Evolutionary conservation across 2,113 vertebrate genomes (phyloP).

Genomic region (Micronycteris hirsuta): DNA sequence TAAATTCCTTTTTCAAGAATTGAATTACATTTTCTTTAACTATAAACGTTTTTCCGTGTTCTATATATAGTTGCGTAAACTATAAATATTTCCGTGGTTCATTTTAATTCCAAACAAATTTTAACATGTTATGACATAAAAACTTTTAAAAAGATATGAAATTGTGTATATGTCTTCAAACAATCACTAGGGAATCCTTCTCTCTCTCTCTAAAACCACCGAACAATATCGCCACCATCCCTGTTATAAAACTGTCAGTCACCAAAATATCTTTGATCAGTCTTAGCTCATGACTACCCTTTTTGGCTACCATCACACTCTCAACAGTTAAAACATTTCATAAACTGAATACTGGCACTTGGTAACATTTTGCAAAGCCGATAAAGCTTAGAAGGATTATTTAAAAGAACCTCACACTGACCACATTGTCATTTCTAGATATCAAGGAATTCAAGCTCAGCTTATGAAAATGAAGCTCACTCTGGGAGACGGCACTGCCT

Average conservation of each 20-base stretch:
- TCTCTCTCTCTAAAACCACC: not conserved
- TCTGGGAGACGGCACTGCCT: conserved; percentile 51
- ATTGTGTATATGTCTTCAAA: not conserved
- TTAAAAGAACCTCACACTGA: conserved; percentile 59
- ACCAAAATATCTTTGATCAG: not conserved
- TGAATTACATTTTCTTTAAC: not conserved
- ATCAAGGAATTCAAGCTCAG: conserved; percentile 64
- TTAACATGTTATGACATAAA: not conserved
- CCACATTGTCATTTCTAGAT: conserved; percentile 72
- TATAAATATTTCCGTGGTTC: not conserved
- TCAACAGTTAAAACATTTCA: conserved; percentile 61
- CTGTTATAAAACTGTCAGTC: not conserved
- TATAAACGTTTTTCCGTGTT: conserved; percentile 4
- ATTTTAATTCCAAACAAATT: conserved; percentile 17
- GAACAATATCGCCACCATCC: not conserved
- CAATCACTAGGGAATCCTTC: not conserved
- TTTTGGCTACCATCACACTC: not conserved
- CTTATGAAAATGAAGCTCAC: conserved; percentile 65
- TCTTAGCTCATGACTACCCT: not conserved
- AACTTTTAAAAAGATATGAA: not conserved
- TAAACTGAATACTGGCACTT: conserved; percentile 46
- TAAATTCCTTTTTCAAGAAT: not conserved
- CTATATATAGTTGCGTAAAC: too few relatives aligned
- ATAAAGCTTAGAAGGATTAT: conserved; percentile 67
- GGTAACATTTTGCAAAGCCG: conserved; percentile 67